phyloP scores from a whole-genome alignment of 2,797 vertebrate genomes.

The Cuculus canorus region DNA sequence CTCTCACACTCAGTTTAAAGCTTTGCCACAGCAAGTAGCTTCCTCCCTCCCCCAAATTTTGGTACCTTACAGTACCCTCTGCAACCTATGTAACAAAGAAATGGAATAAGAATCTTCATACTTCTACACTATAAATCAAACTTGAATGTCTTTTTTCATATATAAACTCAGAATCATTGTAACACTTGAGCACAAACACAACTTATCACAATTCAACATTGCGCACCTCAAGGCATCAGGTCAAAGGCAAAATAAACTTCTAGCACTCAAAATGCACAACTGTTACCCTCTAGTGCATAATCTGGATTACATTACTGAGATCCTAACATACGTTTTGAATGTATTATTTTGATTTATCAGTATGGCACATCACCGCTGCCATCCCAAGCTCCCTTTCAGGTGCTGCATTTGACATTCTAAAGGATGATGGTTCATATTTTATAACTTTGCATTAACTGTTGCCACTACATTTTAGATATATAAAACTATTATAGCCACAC shows the following conservation, averaged over 20 bases:
- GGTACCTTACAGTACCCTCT: conserved; percentile 43
- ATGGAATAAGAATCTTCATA: background rate
- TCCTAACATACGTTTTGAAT: conserved; percentile 1
- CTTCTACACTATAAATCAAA: conserved; percentile 21
- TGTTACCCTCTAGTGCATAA: background rate
- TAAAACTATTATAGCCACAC: background rate
- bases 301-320: conserved; percentile 39
- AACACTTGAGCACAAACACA: background rate
- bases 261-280: background rate
- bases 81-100: conserved; percentile 31
- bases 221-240: background rate
- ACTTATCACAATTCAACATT: background rate
- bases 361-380: conserved; percentile 23
- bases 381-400: background rate
- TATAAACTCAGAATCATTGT: background rate
- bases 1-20: conserved; percentile 76
- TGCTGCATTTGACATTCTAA: conserved; percentile 23
- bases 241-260: conserved; percentile 20
- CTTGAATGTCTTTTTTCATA: conserved; percentile 26
- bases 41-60: background rate
- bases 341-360: conserved; percentile 42
- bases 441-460: background rate
- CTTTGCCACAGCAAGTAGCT: conserved; percentile 67
- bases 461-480: conserved; percentile 13
- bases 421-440: background rate